phyloP scores from a whole-genome alignment of 2,113 vertebrate genomes.

The Circaetus gallicus region DNA sequence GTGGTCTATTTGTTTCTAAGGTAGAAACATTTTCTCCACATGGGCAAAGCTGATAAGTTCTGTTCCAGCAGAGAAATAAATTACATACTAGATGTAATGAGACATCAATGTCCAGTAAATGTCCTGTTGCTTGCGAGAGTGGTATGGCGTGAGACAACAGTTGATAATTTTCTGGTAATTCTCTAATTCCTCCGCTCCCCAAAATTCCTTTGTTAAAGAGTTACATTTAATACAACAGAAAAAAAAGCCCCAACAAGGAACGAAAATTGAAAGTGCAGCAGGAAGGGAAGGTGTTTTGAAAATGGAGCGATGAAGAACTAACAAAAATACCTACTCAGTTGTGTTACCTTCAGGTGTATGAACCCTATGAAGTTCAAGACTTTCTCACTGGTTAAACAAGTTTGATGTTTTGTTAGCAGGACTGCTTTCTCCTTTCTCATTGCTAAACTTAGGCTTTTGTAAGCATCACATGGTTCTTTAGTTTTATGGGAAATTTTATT shows the following conservation, averaged over 20 bases:
- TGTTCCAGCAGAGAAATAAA: constrained; percentile 78
- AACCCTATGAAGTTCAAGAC: not conserved
- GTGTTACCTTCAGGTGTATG: not conserved
- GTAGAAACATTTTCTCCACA: constrained; percentile 72
- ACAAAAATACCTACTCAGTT: not conserved
- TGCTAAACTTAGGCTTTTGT: rapidly evolving
- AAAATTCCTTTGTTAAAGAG: constrained; percentile 37
- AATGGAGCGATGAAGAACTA: not conserved
- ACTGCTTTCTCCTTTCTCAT: not conserved
- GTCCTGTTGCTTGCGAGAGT: constrained; percentile 60
- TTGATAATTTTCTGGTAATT: constrained; percentile 74
- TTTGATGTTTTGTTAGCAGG: not conserved
- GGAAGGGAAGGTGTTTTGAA: not conserved
- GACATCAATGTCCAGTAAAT: constrained; percentile 69
- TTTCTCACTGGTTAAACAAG: not conserved
- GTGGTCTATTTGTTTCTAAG: constrained; percentile 71
- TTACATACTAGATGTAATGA: constrained; percentile 76
- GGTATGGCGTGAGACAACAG: constrained; percentile 35
- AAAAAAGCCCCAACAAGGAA: not conserved
- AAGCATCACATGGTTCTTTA: rapidly evolving
- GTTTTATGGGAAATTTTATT: not conserved
- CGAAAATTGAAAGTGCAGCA: not conserved
- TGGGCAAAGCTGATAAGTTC: constrained; percentile 76
- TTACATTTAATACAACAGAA: not conserved
- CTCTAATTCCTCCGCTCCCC: constrained; percentile 22